Evolutionary conservation across 2,888 invertebrate species (phyloP).

Genomic region (Polietes domitor): DNA sequence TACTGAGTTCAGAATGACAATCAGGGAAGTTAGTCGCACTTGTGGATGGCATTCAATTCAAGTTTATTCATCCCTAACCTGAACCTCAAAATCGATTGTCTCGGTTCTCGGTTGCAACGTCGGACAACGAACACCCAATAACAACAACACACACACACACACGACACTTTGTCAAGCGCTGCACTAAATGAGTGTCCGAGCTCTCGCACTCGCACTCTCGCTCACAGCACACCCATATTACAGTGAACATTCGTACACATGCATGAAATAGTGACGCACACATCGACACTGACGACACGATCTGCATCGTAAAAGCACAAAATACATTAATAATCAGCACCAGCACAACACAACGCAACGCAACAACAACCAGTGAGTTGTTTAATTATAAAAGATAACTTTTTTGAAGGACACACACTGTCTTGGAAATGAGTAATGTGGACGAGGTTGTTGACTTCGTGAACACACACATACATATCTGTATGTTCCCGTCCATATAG

Average conservation of each 20-base stretch:
- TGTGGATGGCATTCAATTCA: neutral
- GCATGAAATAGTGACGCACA: neutral
- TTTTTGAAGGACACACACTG: conserved; percentile 79
- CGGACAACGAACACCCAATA: too few species aligned
- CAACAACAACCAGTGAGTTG: conserved; percentile 63
- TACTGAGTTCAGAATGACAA: neutral
- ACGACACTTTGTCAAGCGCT: neutral
- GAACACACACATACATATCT: neutral
- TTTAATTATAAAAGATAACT: conserved; percentile 74
- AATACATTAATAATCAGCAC: conserved; percentile 38
- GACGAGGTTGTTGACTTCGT: conserved; percentile 76
- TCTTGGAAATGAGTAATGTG: conserved; percentile 79
- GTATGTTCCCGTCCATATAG: too few species aligned
- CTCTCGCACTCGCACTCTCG: neutral
- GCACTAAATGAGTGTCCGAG: neutral
- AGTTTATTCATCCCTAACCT: conserved; percentile 5
- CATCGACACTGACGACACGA: neutral
- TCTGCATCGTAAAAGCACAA: conserved; percentile 37
- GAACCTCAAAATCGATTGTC: neutral
- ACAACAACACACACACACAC: too few species aligned
- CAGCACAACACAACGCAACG: conserved; percentile 51
- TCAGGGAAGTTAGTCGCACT: neutral
- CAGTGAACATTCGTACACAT: too few species aligned
- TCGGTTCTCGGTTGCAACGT: neutral
- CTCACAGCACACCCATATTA: too few species aligned